Conservation (phyloP, 2,888 invertebrate genomes). For the Drosophila formosana region DNA sequence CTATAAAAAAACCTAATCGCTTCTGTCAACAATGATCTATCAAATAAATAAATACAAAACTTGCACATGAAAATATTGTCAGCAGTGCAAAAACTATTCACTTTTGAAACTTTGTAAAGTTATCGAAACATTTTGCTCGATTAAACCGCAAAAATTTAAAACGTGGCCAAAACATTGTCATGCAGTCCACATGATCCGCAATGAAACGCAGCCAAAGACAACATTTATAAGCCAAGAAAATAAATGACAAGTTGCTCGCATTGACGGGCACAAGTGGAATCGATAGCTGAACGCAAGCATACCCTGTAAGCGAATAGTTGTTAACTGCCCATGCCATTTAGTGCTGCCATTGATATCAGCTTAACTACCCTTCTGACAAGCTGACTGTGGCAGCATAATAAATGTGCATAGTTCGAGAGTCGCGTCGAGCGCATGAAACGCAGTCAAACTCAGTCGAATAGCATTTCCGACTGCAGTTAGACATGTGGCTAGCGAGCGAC, state of each 20-base stretch:
- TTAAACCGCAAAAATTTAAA: not conserved
- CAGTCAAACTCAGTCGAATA: slow-evolving; percentile 59
- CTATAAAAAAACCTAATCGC: not conserved
- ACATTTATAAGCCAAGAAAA: not conserved
- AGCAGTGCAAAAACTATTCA: not conserved
- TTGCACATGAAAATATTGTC: not conserved
- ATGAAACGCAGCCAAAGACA: not conserved
- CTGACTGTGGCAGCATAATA: slow-evolving; percentile 23
- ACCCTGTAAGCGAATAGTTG: not conserved
- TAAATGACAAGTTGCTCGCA: not conserved
- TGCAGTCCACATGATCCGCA: not conserved
- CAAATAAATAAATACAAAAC: too few relatives aligned
- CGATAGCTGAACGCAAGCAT: not conserved
- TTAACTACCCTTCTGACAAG: not conserved
- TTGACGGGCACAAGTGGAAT: not conserved
- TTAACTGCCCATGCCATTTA: not conserved
- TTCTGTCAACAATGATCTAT: not conserved
- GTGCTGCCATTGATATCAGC: not conserved
- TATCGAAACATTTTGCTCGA: not conserved
- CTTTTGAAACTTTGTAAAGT: not conserved
- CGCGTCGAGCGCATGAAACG: slow-evolving; percentile 55
- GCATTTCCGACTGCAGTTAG: slow-evolving; percentile 71
- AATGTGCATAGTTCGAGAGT: slow-evolving; percentile 59
- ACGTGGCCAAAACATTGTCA: slow-evolving; percentile 1
- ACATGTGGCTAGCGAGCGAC: slow-evolving; percentile 48